Evolutionary conservation across 2,113 vertebrate genomes (phyloP), one percentile per base, ranked within the genome.

Genomic region (Notechis scutatus): DNA sequence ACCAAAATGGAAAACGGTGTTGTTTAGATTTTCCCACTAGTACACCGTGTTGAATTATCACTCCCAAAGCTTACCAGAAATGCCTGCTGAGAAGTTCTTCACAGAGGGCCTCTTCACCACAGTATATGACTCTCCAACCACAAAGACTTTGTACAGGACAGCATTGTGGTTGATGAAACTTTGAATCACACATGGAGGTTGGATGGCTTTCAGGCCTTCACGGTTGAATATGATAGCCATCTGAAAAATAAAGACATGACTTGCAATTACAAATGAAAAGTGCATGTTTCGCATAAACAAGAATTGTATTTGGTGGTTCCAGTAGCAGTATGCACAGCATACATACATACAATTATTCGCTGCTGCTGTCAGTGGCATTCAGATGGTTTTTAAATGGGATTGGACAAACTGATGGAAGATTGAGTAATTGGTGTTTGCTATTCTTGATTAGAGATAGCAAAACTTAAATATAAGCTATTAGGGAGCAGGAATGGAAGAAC

Each of bases 101-200:
- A 99, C 97, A 0, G 99, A 99, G 0, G 99, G 99, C 92, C 99
- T 98, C 96, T 99, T 99, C 96, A 99, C 99, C 96, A 99, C 98
- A 0, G 98, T 99, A 97, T 99, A 99, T 24, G 99, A 99, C 55
- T 99, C 99, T 9, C 99, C 99, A 0, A 99, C 99, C 96, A 99
- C 99, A 0, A 99, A 99, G 96, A 99, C 99, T 97, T 99, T 99
- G 97, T 99, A 99, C 20, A 99, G 98, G 91, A 99, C 98, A 0
- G 99, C 99, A 0, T 99, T 99, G 97, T 99, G 99, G 97, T 99
- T 99, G 97, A 99, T 99, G 97, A 99, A 99, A 95, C 98, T 99
- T 98, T 99, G 99, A 95, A 99, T 98, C 95, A 99, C 99, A 0
- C 99, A 99, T 0, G 99, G 99, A 0, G 99, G 99, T 91, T 97